Conservation (phyloP, 2,797 vertebrate genomes). For the Thalassophryne amazonica region DNA sequence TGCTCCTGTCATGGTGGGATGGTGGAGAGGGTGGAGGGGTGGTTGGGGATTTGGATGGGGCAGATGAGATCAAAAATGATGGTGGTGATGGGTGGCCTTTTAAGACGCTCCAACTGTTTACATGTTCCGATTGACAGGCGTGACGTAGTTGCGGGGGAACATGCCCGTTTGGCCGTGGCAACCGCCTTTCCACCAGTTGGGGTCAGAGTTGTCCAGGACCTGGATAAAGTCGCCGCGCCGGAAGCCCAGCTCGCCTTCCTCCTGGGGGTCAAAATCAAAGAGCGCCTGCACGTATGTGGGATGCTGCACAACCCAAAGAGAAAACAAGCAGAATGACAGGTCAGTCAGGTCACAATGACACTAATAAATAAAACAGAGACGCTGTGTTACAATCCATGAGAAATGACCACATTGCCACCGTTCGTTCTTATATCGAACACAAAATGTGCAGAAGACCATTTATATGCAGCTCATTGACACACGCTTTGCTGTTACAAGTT, state of each 20-base stretch:
- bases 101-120: slow-evolving; percentile 89
- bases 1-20: slow-evolving; percentile 54
- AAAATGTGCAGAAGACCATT: no score
- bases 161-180: slow-evolving; percentile 97
- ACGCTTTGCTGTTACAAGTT: no score
- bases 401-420: no score
- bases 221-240: slow-evolving; percentile 97
- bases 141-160: slow-evolving; percentile 99
- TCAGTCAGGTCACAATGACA: neutral
- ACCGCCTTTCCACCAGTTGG: slow-evolving; percentile 97
- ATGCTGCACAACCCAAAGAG: slow-evolving; percentile 75
- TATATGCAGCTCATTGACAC: no score
- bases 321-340: neutral
- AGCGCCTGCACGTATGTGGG: slow-evolving; percentile 96
- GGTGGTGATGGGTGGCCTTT: slow-evolving; percentile 26
- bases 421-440: no score
- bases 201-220: slow-evolving; percentile 96
- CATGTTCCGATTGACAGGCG: slow-evolving; percentile 95
- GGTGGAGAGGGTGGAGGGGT: slow-evolving; percentile 17
- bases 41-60: slow-evolving; percentile 3
- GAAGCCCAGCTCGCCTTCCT: slow-evolving; percentile 97
- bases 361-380: neutral
- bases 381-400: neutral
- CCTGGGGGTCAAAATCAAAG: slow-evolving; percentile 98
- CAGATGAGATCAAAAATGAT: slow-evolving; percentile 47